A percentile compares a stretch with the other conserved stretches of the same genome.
Evolutionary conservation across 2,797 vertebrate genomes (phyloP).

Genomic region (Trachops cirrhosus): DNA sequence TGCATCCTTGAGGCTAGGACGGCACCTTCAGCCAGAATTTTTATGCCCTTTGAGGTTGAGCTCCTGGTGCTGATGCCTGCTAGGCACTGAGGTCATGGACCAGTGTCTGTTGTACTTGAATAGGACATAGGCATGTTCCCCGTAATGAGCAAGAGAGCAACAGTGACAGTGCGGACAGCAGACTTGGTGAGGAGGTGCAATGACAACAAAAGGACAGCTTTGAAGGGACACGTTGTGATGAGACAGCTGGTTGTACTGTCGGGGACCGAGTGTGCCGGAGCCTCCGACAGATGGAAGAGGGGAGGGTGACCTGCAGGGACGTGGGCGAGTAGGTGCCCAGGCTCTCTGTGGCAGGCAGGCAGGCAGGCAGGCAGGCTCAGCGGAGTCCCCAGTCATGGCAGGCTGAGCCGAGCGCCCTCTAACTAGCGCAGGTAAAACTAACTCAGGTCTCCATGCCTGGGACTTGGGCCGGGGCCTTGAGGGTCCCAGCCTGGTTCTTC

Average conservation of each 20-base stretch:
- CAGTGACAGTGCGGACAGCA: slow-evolving; percentile 12
- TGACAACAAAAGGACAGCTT: neutral
- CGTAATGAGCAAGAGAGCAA: neutral
- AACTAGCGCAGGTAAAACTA: neutral
- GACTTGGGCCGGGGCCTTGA: neutral
- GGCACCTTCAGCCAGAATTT: slow-evolving; percentile 28
- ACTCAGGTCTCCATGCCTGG: neutral
- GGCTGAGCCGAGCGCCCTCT: neutral
- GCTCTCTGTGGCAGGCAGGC: neutral
- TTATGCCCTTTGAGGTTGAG: neutral
- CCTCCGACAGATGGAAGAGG: neutral
- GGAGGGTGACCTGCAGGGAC: neutral
- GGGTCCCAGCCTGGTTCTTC: neutral
- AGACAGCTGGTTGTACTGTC: neutral
- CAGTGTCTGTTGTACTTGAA: neutral
- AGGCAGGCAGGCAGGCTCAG: neutral
- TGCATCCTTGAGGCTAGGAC: neutral
- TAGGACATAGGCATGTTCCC: neutral
- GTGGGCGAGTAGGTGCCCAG: neutral
- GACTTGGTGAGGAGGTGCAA: neutral
- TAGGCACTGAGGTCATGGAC: neutral
- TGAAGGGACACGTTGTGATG: neutral
- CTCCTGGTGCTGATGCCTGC: neutral
- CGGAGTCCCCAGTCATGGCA: neutral
- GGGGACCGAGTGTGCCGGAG: neutral